phyloP scores from a whole-genome alignment of 2,113 vertebrate genomes.

The Centrocercus urophasianus region DNA sequence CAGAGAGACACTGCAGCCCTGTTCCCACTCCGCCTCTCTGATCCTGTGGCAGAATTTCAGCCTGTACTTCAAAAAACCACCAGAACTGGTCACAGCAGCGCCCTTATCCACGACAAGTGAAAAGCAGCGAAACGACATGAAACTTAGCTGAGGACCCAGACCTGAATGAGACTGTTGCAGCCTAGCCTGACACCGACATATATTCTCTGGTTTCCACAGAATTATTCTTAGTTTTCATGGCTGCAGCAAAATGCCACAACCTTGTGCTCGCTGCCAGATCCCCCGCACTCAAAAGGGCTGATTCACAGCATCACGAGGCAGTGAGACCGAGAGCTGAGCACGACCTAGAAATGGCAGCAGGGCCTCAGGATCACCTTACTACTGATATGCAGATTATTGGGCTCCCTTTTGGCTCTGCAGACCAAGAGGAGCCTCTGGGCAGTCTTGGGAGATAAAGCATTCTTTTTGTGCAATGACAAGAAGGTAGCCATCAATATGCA shows the following conservation, averaged over 20 bases:
- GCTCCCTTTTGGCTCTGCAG: not conserved
- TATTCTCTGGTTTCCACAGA: slow-evolving; percentile 22
- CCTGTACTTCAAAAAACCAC: not conserved
- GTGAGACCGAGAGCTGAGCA: not conserved
- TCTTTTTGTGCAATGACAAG: not conserved
- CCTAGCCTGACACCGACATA: slow-evolving; percentile 28
- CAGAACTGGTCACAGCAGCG: not conserved
- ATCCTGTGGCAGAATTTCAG: not conserved
- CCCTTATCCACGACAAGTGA: slow-evolving; percentile 12
- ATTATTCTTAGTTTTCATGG: not conserved
- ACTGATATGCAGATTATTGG: not conserved
- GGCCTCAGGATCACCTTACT: not conserved
- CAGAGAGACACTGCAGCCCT: not conserved
- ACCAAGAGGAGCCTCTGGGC: not conserved
- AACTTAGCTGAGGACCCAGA: slow-evolving; percentile 3
- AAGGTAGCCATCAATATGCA: not conserved
- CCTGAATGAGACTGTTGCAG: slow-evolving; percentile 12
- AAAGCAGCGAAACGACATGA: not conserved
- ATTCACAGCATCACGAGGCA: not conserved
- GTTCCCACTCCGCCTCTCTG: not conserved
- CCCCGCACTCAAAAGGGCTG: not conserved
- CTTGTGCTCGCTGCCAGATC: not conserved
- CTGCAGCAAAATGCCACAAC: not conserved
- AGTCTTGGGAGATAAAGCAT: not conserved
- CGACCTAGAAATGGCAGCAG: not conserved